Evolutionary conservation across 2,888 invertebrate genomes (phyloP).

Genomic region (Azorinus chamasolen): DNA sequence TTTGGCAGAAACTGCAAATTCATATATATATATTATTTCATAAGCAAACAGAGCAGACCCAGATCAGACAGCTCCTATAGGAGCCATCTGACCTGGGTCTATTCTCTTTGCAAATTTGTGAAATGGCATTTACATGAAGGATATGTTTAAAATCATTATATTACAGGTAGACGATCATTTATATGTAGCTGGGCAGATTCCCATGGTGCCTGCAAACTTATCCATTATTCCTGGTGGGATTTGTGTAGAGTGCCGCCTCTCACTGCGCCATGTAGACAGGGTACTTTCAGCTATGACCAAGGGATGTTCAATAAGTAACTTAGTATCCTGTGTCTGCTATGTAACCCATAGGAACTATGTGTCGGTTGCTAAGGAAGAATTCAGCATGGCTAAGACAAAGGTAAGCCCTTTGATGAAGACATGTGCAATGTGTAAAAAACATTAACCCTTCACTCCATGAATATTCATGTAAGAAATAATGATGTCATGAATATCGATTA

Average conservation of each 20-base stretch:
- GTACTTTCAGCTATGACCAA: slow-evolving; percentile 93
- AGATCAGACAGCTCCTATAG: no score
- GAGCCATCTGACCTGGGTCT: no score
- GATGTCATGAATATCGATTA: no score
- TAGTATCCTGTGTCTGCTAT: slow-evolving; percentile 96
- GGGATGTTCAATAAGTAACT: slow-evolving; percentile 91
- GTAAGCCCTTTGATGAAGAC: slow-evolving; percentile 10
- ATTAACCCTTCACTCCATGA: background rate
- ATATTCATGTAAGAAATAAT: no score
- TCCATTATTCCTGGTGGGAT: slow-evolving; percentile 92
- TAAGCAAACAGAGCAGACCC: no score
- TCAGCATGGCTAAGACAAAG: slow-evolving; percentile 88
- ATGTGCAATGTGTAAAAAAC: no score
- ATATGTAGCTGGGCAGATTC: slow-evolving; percentile 96
- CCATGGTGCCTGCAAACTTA: slow-evolving; percentile 94
- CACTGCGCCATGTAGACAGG: slow-evolving; percentile 93
- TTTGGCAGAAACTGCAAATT: no score
- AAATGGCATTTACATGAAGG: no score
- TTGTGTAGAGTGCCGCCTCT: slow-evolving; percentile 92
- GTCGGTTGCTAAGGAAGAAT: slow-evolving; percentile 92
- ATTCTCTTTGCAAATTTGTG: no score
- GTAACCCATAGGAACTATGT: slow-evolving; percentile 91
- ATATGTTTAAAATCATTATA: slow-evolving; percentile 9
- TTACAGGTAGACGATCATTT: slow-evolving; percentile 93
- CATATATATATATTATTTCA: no score